Base-by-base conservation (phyloP, 1,140 invertebrate genomes). In the Nebria ingens region DNA sequence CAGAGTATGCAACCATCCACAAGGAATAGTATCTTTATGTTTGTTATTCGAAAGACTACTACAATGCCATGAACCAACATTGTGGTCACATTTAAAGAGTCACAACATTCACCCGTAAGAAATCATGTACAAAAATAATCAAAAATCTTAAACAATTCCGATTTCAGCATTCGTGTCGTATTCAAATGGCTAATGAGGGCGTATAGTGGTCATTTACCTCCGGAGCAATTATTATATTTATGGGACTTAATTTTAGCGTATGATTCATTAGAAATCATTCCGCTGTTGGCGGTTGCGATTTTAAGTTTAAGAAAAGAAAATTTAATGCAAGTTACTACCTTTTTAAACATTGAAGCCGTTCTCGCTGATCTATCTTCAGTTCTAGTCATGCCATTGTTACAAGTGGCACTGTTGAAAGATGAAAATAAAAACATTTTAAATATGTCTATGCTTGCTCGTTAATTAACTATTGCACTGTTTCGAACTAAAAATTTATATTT, bases 151-250 rank as follows among this genome's bases (percentile, higher is more conserved):
- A 19, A 11, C 6, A 42, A 54, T 55, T 34, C 51, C 22, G 57
- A 54, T 71, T 75, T 29, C 60, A 91, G 89, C n/a, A 76, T 93
- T 22, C 81, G 86, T 64, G 82, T 97, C 17, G 91, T 93, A 2
- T 93, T 97, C 67, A 95, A 95, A 70, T 98, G 94, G 94, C 70
- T 98, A 9, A 94, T 97, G 79, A 77, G 92, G 58, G 92, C 87
- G 1, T 98, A 96, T 68, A 95, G 92, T 61, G 93, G 94, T 0
- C 91, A 94, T 67, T 73, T 98, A 50, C 85, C 90, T 0, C 91
- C 91, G 2, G 91, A 95, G 63, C 93, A 98, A 70, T 73, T 97
- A 0, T 73, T 98, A 0, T 82, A 88, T 25, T 73, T 98, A 6
- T 98, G 93, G 93, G 93, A 97, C 70, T 74, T 69, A 54, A 83